Conservation (phyloP, 2,888 invertebrate genomes). For the Brachyopa scutellaris region DNA sequence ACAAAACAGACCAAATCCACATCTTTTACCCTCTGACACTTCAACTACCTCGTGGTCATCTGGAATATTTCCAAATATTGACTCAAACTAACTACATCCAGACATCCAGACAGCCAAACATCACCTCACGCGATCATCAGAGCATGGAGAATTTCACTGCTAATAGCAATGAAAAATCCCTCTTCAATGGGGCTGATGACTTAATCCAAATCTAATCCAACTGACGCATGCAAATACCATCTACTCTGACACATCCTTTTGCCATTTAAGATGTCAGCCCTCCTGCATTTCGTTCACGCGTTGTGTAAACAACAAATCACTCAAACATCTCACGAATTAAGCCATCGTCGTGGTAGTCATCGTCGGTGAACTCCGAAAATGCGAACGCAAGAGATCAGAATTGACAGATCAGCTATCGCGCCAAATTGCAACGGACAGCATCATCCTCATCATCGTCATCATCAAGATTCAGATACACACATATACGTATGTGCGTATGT, state of each 20-base stretch:
- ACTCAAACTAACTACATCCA: neutral
- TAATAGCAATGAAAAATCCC: no score
- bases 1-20: no score
- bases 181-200: slow-evolving; percentile 43
- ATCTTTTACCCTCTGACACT: no score
- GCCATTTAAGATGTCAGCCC: neutral
- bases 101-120: no score
- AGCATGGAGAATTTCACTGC: no score
- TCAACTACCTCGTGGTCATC: neutral
- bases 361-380: slow-evolving; percentile 66
- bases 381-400: slow-evolving; percentile 45
- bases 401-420: slow-evolving; percentile 70
- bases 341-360: slow-evolving; percentile 53
- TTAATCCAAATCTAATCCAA: slow-evolving; percentile 65
- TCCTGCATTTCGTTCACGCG: slow-evolving; percentile 31
- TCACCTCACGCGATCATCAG: neutral
- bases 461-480: neutral
- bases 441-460: slow-evolving; percentile 21
- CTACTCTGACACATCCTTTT: slow-evolving; percentile 62
- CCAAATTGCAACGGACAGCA: slow-evolving; percentile 57
- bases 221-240: slow-evolving; percentile 70
- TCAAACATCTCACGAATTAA: slow-evolving; percentile 71
- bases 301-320: slow-evolving; percentile 68
- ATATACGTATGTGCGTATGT: neutral
- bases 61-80: slow-evolving; percentile 6